Base-by-base conservation (phyloP, 2,888 invertebrate species). In the Alloplasta piceator region DNA sequence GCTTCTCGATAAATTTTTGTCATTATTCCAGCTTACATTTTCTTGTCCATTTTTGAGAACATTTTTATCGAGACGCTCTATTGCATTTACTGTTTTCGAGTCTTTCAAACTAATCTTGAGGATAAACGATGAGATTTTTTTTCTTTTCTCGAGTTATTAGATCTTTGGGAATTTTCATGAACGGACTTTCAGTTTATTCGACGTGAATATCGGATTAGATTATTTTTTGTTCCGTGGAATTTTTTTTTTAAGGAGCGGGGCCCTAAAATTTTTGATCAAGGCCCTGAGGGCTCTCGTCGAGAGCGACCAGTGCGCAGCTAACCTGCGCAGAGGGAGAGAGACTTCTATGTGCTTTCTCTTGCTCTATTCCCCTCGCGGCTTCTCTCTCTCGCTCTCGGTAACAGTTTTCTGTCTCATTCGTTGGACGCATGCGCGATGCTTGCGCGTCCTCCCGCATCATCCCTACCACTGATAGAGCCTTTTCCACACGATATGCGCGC, bases 401-500 rank as follows among this genome's bases (percentile, higher is more conserved):
- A 52, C 52, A n/a, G 52, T 52, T 52, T 52, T 12, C 14, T 52
- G 7, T 12, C 6, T n/a, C 14, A 70, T 78, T 60, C 61, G 58
- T 66, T 41, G 71, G 76, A 85, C 86, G 86, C 86, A 86, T 89
- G 90, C 90, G 91, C 88, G 82, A 85, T 88, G 86, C 87, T 87
- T 88, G 86, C 86, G 88, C 89, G 88, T 87, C 88, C 90, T 89
- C 88, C 90, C 88, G 89, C 90, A 89, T 86, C 87, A 86, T 89
- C 91, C 91, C 91, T 90, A 88, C 80, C 46, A 26, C 55, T 43
- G 46, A 26, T 36, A 36, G 10, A n/a, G 6, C 10, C 38, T 46
- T 39, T 46, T 43, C 26, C 26, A 26, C 26, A 26, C 1, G 26
- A 26, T 26, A 26, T 55, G 41, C 12, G 55, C 6, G 73, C 16